Evolutionary conservation across 2,797 vertebrate genomes (phyloP).

Genomic region (Acanthurus lineatus): DNA sequence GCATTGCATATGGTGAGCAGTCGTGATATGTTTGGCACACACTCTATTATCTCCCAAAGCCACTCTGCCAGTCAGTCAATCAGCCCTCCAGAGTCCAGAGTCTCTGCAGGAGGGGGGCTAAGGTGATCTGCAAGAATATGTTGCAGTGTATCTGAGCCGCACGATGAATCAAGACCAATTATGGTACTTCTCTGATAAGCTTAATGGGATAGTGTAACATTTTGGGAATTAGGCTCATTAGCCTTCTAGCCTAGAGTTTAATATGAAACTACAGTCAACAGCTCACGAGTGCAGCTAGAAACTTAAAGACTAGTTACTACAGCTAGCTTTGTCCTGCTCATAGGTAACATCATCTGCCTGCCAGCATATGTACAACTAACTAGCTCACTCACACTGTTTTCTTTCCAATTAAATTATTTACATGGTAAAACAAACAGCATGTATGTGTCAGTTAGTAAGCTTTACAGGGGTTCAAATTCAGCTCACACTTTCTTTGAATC

Average conservation of each 20-base stretch:
- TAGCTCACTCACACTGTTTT: no score
- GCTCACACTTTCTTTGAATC: not conserved
- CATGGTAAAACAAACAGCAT: not conserved
- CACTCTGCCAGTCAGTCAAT: constrained; percentile 50
- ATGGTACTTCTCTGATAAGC: not conserved
- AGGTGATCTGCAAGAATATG: constrained; percentile 1
- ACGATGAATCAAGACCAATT: not conserved
- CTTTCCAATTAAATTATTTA: not conserved
- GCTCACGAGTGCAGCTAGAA: not conserved
- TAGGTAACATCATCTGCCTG: not conserved
- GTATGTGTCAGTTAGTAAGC: not conserved
- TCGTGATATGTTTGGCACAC: constrained; percentile 47
- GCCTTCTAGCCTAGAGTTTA: not conserved
- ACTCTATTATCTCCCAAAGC: constrained; percentile 48
- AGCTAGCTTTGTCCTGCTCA: not conserved
- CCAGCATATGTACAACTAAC: not conserved
- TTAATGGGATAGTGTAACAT: not conserved
- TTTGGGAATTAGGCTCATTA: not conserved
- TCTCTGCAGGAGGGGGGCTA: constrained; percentile 17
- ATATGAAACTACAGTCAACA: not conserved
- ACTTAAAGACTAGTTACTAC: not conserved
- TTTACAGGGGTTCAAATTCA: no score
- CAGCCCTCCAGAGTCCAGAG: constrained; percentile 34
- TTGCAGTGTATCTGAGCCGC: constrained; percentile 19
- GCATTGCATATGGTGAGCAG: constrained; percentile 39